These are phyloP conservation scores for Chaetodon auriga DNA, from an alignment of 2,113 vertebrate species.

Conservation along the genomic window DNA sequence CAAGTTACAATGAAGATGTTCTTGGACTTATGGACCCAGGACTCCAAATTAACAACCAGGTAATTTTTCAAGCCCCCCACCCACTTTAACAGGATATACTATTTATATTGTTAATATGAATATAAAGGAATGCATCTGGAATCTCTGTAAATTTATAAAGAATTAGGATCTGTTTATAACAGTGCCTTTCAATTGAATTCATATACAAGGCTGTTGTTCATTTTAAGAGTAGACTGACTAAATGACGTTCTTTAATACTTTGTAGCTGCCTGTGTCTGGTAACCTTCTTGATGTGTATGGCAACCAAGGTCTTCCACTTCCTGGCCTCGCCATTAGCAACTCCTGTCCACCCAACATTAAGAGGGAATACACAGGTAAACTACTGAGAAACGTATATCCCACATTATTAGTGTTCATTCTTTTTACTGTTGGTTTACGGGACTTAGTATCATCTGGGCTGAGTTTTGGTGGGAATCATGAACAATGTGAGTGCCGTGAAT, in stretches of 20 bases:
- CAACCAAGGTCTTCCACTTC: constrained; percentile 81
- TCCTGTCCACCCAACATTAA: constrained; percentile 91
- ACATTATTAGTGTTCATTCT: background rate
- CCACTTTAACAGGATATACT: background rate
- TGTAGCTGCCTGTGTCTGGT: constrained; percentile 83
- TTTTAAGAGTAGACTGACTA: background rate
- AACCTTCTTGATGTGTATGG: constrained; percentile 89
- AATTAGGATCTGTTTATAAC: background rate
- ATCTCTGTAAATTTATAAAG: background rate
- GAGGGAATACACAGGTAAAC: constrained; percentile 87
- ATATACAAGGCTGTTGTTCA: background rate
- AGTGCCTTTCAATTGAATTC: background rate
- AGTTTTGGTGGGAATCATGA: background rate
- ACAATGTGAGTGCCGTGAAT: background rate
- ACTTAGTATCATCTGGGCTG: background rate
- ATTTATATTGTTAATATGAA: background rate
- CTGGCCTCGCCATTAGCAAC: constrained; percentile 86
- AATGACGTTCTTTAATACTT: constrained; percentile 5
- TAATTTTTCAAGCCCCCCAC: constrained; percentile 46
- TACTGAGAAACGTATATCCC: background rate
- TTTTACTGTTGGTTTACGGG: background rate
- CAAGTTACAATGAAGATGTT: constrained; percentile 92
- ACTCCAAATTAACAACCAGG: constrained; percentile 89
- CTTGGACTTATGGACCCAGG: constrained; percentile 88
- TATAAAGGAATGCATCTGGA: too few relatives aligned